These are phyloP conservation scores for Dryas iulia DNA, from an alignment of 1,140 invertebrate genomes.

Conservation along the genomic window DNA sequence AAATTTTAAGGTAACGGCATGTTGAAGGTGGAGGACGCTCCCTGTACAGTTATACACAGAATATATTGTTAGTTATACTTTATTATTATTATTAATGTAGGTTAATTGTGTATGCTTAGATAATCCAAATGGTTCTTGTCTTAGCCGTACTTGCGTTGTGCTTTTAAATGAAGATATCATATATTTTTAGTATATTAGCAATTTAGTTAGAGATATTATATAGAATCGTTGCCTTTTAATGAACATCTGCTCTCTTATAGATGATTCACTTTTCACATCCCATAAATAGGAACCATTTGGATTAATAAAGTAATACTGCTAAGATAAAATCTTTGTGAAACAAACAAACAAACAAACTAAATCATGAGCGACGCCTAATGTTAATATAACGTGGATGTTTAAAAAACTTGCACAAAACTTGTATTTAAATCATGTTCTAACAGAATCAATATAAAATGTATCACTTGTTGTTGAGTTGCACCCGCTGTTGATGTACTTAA, in stretches of 20 bases:
- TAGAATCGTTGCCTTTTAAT: neutral
- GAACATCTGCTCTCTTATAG: neutral
- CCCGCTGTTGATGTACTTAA: conserved; percentile 34
- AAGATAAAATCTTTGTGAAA: conserved; percentile 22
- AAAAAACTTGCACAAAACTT: conserved; percentile 13
- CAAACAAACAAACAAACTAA: conserved; percentile 7
- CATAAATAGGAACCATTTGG: conserved; percentile 3
- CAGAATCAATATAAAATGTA: neutral
- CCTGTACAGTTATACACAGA: conserved; percentile 41
- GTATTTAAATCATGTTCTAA: conserved; percentile 8
- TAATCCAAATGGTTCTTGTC: conserved; percentile 9
- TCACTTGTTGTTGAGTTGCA: conserved; percentile 38
- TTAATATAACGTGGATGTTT: conserved; percentile 1
- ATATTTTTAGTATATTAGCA: neutral
- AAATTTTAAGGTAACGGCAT: conserved; percentile 39
- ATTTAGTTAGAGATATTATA: neutral
- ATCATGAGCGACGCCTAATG: neutral
- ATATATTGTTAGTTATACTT: conserved; percentile 39
- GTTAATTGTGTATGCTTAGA: conserved; percentile 29
- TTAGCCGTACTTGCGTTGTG: too few species aligned
- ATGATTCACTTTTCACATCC: too few species aligned
- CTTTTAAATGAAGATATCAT: neutral
- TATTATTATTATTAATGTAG: conserved; percentile 20
- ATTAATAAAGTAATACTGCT: conserved; percentile 29
- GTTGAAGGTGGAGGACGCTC: conserved; percentile 29